phyloP scores from a whole-genome alignment of 2,888 invertebrate species.

The Troides oblongomaculatus region DNA sequence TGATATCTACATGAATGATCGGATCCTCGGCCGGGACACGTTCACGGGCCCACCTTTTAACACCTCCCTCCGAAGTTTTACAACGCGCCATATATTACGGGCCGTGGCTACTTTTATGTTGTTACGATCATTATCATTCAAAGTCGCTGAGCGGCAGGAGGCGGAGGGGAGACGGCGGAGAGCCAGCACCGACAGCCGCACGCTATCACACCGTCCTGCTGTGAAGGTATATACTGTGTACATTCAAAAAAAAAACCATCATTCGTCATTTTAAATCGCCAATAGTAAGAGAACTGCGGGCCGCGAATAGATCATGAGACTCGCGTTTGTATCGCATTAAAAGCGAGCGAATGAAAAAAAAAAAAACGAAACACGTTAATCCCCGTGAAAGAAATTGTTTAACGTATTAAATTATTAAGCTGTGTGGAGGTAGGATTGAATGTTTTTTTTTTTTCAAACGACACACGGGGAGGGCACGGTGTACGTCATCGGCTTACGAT shows the following conservation, averaged over 20 bases:
- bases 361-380: constrained; percentile 40
- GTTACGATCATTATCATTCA: constrained; percentile 77
- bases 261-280: constrained; percentile 7
- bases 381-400: constrained; percentile 56
- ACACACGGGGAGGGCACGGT: constrained; percentile 58
- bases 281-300: constrained; percentile 13
- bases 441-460: constrained; percentile 46
- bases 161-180: too few relatives aligned
- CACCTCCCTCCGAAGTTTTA: constrained; percentile 77
- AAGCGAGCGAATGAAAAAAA: constrained; percentile 37
- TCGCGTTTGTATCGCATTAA: constrained; percentile 35
- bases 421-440: constrained; percentile 50
- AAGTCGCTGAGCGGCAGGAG: constrained; percentile 53
- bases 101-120: constrained; percentile 74
- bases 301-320: constrained; percentile 21
- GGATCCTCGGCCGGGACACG: constrained; percentile 76
- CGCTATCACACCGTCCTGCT: neutral
- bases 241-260: constrained; percentile 1
- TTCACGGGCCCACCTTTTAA: constrained; percentile 72
- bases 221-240: neutral
- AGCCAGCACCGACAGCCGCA: too few relatives aligned
- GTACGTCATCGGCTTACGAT: constrained; percentile 73
- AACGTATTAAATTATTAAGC: constrained; percentile 69
- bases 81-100: constrained; percentile 73
- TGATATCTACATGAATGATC: constrained; percentile 77